Percentiles rank a stretch among this genome's conserved stretches.
Conservation (phyloP, 1,140 invertebrate species). For the Lucilia sericata region DNA sequence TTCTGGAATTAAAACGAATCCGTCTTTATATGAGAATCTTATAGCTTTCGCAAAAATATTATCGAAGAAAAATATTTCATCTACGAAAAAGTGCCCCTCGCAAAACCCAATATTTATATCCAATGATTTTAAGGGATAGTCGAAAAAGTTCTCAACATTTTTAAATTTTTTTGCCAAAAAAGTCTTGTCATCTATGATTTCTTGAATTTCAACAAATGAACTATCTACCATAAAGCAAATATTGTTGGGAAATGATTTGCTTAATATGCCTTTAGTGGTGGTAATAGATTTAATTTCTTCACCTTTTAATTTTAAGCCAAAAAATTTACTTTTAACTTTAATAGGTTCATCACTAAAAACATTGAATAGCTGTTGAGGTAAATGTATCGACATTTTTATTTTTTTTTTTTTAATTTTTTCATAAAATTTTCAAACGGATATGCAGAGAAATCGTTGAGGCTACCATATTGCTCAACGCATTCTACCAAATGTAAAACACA, state of each 20-base stretch:
- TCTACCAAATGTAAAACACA: no score
- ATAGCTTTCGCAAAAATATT: background rate
- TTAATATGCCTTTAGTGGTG: no score
- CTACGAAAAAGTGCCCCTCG: background rate
- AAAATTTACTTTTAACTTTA: background rate
- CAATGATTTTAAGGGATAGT: no score
- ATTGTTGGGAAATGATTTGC: no score
- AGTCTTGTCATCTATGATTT: background rate
- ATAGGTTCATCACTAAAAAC: background rate
- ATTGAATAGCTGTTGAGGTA: background rate
- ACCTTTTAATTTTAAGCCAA: background rate
- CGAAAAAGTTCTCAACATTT: no score
- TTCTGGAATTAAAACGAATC: constrained; percentile 24
- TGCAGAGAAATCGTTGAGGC: background rate
- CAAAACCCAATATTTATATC: no score
- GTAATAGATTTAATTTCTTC: no score
- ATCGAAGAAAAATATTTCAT: background rate
- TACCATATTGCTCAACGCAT: background rate
- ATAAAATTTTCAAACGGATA: background rate
- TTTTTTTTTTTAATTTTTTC: background rate
- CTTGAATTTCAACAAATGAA: background rate
- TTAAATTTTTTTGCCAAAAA: constrained; percentile 1
- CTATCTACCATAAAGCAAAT: no score
- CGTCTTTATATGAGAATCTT: background rate
- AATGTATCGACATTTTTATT: background rate